Percentiles rank a stretch among this genome's conserved stretches.
These are phyloP conservation scores for Myotis vivesi DNA, from an alignment of 2,797 vertebrate genomes.

Conservation along the genomic window DNA sequence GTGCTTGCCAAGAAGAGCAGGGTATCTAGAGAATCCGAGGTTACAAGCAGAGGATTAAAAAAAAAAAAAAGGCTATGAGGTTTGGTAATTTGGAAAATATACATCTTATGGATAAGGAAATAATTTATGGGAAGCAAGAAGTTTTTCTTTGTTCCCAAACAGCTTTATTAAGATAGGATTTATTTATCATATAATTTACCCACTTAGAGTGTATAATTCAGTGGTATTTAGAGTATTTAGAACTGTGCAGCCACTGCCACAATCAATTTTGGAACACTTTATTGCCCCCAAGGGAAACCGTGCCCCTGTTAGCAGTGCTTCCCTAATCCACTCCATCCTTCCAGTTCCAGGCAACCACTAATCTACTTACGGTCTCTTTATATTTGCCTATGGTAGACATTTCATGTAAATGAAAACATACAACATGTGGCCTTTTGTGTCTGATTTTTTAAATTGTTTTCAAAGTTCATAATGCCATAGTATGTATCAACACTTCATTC, in stretches of 20 bases:
- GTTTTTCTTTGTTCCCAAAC: background rate
- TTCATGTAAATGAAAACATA: background rate
- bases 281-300: background rate
- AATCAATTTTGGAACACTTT: conserved; percentile 36
- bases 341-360: background rate
- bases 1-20: background rate
- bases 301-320: background rate
- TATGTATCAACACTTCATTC: background rate
- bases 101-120: background rate
- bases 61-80: background rate
- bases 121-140: background rate
- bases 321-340: background rate
- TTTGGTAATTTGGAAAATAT: conserved; percentile 7
- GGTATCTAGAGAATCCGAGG: background rate
- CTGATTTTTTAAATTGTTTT: background rate
- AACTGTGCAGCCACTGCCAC: background rate
- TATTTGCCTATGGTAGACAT: background rate
- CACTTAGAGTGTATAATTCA: background rate
- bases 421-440: background rate
- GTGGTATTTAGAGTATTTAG: background rate
- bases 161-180: conserved; percentile 34
- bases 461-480: background rate
- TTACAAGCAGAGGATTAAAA: background rate
- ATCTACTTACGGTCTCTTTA: background rate
- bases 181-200: background rate